A percentile compares a stretch with the other conserved stretches of the same genome.
Conservation (phyloP, 2,888 invertebrate genomes). For the Glomeris marginata region DNA sequence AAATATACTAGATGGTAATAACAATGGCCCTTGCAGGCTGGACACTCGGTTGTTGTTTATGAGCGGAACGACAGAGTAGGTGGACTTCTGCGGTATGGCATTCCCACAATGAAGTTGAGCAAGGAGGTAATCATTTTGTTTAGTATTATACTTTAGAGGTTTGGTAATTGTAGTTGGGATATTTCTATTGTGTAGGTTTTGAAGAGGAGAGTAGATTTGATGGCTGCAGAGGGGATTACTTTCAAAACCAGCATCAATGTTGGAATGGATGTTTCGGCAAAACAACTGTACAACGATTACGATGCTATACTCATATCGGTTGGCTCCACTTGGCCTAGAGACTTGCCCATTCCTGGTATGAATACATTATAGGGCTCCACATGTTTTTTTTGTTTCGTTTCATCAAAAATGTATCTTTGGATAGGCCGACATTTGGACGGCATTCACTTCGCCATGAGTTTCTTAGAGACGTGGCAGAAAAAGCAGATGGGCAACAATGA, state of each 20-base stretch:
- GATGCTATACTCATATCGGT: constrained; percentile 80
- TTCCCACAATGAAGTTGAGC: constrained; percentile 96
- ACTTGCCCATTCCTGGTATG: constrained; percentile 41
- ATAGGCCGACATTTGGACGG: constrained; percentile 74
- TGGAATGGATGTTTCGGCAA: constrained; percentile 75
- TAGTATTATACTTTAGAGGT: background rate
- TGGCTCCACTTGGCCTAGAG: constrained; percentile 94
- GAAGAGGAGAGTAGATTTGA: constrained; percentile 66
- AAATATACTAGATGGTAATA: background rate
- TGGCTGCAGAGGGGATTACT: constrained; percentile 73
- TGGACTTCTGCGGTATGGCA: constrained; percentile 91
- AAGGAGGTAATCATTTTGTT: constrained; percentile 48
- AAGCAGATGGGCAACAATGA: constrained; percentile 56
- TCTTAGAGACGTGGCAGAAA: constrained; percentile 93
- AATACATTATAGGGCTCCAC: background rate
- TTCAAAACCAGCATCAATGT: constrained; percentile 84
- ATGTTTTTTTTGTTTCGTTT: constrained; percentile 2
- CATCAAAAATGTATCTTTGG: constrained; percentile 25
- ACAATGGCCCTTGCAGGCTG: constrained; percentile 43
- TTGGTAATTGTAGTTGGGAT: no score
- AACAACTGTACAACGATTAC: constrained; percentile 42
- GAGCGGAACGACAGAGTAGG: constrained; percentile 93
- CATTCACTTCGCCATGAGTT: constrained; percentile 96
- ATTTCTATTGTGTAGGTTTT: constrained; percentile 38
- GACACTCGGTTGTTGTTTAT: constrained; percentile 90